Base-by-base conservation (phyloP, 30 jellyfish, hydroid and myxozoan genomes). In the Hydra vulgaris region DNA sequence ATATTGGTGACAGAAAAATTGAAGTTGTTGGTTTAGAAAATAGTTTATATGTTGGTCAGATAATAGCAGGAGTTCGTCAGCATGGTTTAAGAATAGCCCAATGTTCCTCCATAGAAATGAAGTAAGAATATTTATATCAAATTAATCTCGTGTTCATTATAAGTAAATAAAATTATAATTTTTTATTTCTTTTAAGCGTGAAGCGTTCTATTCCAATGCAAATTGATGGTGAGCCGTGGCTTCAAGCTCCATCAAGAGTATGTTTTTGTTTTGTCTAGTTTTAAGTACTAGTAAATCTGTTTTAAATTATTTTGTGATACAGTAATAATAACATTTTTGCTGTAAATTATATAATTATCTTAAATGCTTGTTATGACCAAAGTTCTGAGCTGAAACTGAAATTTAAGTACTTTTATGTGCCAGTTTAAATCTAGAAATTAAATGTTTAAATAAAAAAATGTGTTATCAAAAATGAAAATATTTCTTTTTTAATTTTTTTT, bases 201-300 rank as follows among this genome's bases (percentile, higher is more conserved):
- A 87, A 86, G 26, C 94, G 96, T 22, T 89, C 95, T 0, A 77
- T 87, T 81, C 99, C 99, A 25, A 94, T 94, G 99, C 99, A 94
- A 88, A 92, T 94, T 20, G 99, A 94, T 71, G 99, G 99, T 15
- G 99, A 94, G 80, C 99, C 99, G 3, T 94, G 99, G 99, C 84
- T 94, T 54, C 99, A 94, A 78, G 95, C 96, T 25, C 99, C 99
- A 5, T 96, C 99, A 8, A 74, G 55, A 23, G 99, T 94, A 86
- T 74, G 78, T 5, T 8, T 25, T 21, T 25, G 15, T 25, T 26
- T 40, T 55, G 15, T 20, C 27, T 25, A n/a, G n/a, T n/a, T n/a
- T n/a, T n/a, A n/a, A n/a, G n/a, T n/a, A n/a, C n/a, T n/a, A n/a
- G n/a, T 18, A 76, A n/a, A n/a, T 23, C 74, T 23, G 18, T 18